Conservation (phyloP, 64 coral and sea anemone genomes). For the Porites australiensis region DNA sequence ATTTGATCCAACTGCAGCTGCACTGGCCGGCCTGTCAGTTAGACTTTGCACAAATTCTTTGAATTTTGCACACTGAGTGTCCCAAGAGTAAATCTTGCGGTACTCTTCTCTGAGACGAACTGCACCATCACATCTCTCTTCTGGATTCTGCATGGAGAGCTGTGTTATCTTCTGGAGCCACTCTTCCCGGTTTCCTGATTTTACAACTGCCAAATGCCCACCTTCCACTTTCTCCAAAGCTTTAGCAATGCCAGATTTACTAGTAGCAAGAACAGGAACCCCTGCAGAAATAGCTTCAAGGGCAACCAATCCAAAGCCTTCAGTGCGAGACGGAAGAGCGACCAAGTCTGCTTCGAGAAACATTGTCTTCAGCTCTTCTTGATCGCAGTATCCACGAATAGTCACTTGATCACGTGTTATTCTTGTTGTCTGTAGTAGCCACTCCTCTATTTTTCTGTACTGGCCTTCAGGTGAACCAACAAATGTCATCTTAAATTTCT, state of each 20-base stretch:
- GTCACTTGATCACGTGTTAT: no score
- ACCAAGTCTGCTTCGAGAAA: constrained; percentile 4
- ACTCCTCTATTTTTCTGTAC: neutral
- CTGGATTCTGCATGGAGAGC: no score
- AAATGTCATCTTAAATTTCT: neutral
- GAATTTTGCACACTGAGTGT: neutral
- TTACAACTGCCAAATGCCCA: neutral
- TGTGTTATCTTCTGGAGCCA: neutral
- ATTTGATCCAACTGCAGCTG: neutral
- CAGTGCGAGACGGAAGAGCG: constrained; percentile 6
- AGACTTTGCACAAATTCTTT: neutral
- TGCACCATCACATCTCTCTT: neutral
- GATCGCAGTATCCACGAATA: constrained; percentile 1
- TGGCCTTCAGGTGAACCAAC: constrained; percentile 8
- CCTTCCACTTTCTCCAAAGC: neutral
- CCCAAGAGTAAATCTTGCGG: no score
- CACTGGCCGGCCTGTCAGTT: no score
- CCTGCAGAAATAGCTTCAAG: constrained; percentile 28
- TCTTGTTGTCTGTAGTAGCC: neutral
- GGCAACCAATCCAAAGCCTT: constrained; percentile 29
- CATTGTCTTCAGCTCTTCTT: neutral
- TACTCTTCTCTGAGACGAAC: neutral
- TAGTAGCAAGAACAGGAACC: neutral
- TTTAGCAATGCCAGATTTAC: neutral
- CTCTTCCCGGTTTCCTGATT: neutral